Conservation (phyloP, 2,113 vertebrate species). For the Xyrauchen texanus region DNA sequence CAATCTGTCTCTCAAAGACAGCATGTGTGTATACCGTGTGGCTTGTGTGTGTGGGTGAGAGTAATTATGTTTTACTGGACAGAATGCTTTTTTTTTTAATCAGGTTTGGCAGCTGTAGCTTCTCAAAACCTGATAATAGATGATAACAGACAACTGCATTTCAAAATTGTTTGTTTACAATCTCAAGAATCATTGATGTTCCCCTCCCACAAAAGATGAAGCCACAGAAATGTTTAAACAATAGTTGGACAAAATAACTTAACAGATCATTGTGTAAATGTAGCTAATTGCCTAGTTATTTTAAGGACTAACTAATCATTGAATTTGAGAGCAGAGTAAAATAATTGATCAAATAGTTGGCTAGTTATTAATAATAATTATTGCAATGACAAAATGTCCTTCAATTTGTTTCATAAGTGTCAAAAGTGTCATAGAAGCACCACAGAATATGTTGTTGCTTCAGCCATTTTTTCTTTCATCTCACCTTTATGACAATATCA, state of each 20-base stretch:
- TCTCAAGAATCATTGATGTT: conserved; percentile 11
- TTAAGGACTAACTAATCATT: too few species aligned
- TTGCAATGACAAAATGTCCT: too few species aligned
- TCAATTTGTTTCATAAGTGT: too few species aligned
- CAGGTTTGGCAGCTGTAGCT: conserved; percentile 18
- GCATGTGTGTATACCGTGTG: background rate
- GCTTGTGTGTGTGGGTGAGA: conserved; percentile 18
- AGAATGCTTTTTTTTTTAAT: background rate
- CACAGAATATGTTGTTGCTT: too few species aligned
- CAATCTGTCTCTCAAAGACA: background rate
- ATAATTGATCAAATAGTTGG: too few species aligned
- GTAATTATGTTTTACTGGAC: conserved; percentile 29
- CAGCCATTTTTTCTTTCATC: too few species aligned
- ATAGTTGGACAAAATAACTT: background rate
- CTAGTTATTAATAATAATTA: too few species aligned
- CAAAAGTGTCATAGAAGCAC: too few species aligned
- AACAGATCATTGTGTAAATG: background rate
- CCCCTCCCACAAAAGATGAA: background rate
- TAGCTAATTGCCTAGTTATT: background rate
- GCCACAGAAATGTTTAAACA: background rate
- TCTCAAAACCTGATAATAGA: conserved; percentile 2
- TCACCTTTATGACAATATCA: too few species aligned
- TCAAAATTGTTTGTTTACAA: background rate
- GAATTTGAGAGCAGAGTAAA: too few species aligned
- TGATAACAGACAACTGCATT: background rate